Base-by-base conservation (phyloP, 2,888 invertebrate species). In the Sepioteuthis lessoniana region DNA sequence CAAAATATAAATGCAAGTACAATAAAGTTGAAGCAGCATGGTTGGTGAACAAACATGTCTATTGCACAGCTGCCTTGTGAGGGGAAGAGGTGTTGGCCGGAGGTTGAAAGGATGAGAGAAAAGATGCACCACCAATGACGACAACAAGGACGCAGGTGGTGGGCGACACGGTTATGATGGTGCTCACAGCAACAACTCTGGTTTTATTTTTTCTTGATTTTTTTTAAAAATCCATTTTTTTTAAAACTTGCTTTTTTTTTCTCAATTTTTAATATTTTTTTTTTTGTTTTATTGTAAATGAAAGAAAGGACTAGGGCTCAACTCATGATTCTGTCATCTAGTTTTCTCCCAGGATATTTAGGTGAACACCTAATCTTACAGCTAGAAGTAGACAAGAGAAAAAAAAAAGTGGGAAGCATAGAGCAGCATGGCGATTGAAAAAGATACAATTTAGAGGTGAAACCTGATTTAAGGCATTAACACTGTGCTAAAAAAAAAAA, bases 1-100 rank as follows among this genome's bases (percentile, higher is more conserved):
- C 76, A 76, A 76, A 76, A 76, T 76, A 76, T 76, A 76, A 76
- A 76, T 76, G 76, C 76, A 76, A 76, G 76, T 76, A 76, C 76
- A 76, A 76, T 76, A 76, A 76, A 76, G n/a, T 76, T 76, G n/a
- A 76, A 76, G 76, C 76, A 76, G 76, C 76, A 76, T 76, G 76
- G 76, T 76, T 76, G 76, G 76, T 76, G 76, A 76, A 76, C 76
- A 76, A 76, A 76, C 76, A 76, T 76, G 76, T 76, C 76, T 76
- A 76, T 76, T 76, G 76, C 76, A 76, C 76, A 76, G 76, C 76
- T 76, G 76, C 76, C 76, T 76, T 76, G 76, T 76, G 76, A 76
- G 76, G 76, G 76, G n/a, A 76, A 76, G 76, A 76, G 76, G 76
- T 76, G 76, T 76, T 76, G 76, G 76, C 76, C 76, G 76, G 76